Base-by-base conservation (phyloP, 2,888 invertebrate species). In the Oligia latruncula region DNA sequence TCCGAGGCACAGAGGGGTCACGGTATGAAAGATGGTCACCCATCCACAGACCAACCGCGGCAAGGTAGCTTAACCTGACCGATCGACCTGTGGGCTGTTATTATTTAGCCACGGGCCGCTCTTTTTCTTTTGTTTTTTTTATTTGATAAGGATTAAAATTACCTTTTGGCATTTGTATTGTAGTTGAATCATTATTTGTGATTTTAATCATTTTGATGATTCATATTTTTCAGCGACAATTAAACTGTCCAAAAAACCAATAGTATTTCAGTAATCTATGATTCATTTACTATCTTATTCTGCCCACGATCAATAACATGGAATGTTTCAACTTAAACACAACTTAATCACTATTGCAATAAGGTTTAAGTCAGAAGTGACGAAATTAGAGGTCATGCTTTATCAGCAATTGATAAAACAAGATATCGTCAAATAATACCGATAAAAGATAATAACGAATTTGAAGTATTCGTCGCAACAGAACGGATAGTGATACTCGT, bases 371-470 rank as follows among this genome's bases (percentile, higher is more conserved):
- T 70, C 52, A 52, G 64, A 60, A 76, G 17, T 64, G 17, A 55
- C 6, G 15, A 23, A 29, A 5, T 4, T 65, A 68, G 55, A 81
- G 65, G 62, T 76, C 71, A 55, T 8, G 15, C 29, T 64, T 77
- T 89, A 89, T 89, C 90, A 77, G 71, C 46, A 40, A 84, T 71
- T 78, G 89, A 90, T 89, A 90, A 87, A 62, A 72, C 64, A 78
- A 75, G 74, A 72, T 84, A 81, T 79, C 78, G 15, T 40, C 55
- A 55, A 79, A 78, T 68, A 68, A 55, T 55, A 78, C 77, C n/a
- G 84, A 85, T 84, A 80, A 76, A 74, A 80, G 79, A 72, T 79
- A 72, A 64, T 65, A 72, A 83, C 46, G 66, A 71, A 75, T 77
- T 68, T 80, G 77, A 81, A 83, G 86, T 83, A 90, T 86, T 90